Percentiles rank a stretch among this genome's conserved stretches.
phyloP scores from a whole-genome alignment of 2,888 invertebrate genomes.

The Yponomeuta evonymella region DNA sequence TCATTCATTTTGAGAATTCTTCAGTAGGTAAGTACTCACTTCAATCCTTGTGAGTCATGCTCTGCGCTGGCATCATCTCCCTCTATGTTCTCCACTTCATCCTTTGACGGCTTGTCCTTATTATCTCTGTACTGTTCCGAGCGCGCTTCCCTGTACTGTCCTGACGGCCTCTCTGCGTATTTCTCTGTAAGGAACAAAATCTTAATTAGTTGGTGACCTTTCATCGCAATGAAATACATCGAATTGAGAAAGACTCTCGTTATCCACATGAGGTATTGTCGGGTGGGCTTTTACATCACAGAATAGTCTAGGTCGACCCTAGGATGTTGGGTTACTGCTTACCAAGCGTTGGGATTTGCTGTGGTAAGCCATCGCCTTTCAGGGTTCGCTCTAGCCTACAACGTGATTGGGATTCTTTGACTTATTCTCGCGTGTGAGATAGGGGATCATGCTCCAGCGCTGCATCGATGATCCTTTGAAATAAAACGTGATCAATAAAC shows the following conservation, averaged over 20 bases:
- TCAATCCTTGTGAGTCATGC: constrained; percentile 48
- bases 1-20: too few species aligned
- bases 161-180: background rate
- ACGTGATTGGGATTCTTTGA: too few species aligned
- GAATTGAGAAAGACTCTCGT: too few species aligned
- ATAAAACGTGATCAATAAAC: background rate
- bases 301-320: too few species aligned
- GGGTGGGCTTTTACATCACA: too few species aligned
- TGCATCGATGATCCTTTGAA: background rate
- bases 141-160: background rate
- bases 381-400: too few species aligned
- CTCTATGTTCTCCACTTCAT: constrained; percentile 25
- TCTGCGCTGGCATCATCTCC: constrained; percentile 29
- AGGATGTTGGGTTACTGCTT: too few species aligned
- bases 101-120: background rate
- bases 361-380: too few species aligned
- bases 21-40: constrained; percentile 28
- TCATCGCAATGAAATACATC: background rate
- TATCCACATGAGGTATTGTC: too few species aligned
- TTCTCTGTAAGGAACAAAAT: background rate
- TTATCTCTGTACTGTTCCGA: background rate
- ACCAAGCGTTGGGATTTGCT: too few species aligned
- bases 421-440: too few species aligned
- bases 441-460: too few species aligned
- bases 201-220: background rate